Evolutionary conservation across 2,113 vertebrate genomes (phyloP), one percentile per base, ranked within the genome.

Genomic region (Xerus inauris): DNA sequence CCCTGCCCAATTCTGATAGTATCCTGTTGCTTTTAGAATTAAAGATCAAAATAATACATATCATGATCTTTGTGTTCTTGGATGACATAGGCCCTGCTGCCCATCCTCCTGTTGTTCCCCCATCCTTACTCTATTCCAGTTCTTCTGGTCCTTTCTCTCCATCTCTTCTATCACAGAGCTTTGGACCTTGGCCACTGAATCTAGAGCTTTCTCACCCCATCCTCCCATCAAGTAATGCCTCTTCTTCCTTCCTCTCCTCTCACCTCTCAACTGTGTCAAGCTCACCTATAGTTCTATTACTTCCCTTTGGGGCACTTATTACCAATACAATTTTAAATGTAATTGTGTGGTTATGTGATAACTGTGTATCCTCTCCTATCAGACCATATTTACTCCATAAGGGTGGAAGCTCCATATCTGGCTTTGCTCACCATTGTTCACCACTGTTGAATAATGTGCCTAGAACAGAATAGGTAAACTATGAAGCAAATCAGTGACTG

Each of bases 21-120:
- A 86, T 94, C 47, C n/a, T 38, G 26, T 67, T 85, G 28, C 42
- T 76, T 38, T 80, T 87, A 87, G 40, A 40, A 91, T 77, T 96
- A 65, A 95, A 94, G n/a, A 92, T 19, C 10, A 89, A 73, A 79
- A 83, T 77, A 10, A n/a, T 32, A 22, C n/a, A 40, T 35, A 64
- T 40, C 28, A 45, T 54, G 28, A 20, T 47, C 16, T 84, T 65
- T 76, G 28, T 59, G 32, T 4, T 12, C 26, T 28, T 65, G 54
- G 45, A 45, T 57, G 35, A 69, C 49, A 20, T 59, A 24, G 14
- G 6, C 28, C 57, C 16, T 32, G 62, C 38, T 77, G 8, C 24
- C 28, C 45, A 40, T 87, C 8, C 67, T 59, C 30, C 42, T 32
- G 19, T 30, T 54, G 19, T 8, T 75, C n/a, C 26, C 30, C 54